Evolutionary conservation across 1,140 invertebrate genomes (phyloP).

Genomic region (Aphaenogaster ashmeadi): DNA sequence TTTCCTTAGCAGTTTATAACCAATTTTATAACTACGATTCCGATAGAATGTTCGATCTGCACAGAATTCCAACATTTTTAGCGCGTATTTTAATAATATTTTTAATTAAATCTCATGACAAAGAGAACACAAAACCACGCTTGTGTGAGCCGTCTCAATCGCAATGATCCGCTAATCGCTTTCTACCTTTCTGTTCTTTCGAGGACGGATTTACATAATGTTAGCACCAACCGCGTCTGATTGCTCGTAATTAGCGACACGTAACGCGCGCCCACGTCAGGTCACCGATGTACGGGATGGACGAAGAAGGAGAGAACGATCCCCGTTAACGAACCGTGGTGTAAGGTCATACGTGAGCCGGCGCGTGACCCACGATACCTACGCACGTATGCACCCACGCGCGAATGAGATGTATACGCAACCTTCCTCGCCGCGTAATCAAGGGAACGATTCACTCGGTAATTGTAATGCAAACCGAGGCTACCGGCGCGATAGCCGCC

Average conservation of each 20-base stretch:
- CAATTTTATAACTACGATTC: background rate
- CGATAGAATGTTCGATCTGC: background rate
- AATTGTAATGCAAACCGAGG: slow-evolving; percentile 47
- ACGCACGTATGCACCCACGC: slow-evolving; percentile 68
- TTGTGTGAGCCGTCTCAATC: background rate
- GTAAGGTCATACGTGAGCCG: slow-evolving; percentile 57
- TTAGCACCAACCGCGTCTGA: slow-evolving; percentile 76
- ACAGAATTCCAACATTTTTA: background rate
- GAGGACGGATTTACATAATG: slow-evolving; percentile 83
- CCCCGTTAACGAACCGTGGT: slow-evolving; percentile 70
- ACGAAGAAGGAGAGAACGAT: slow-evolving; percentile 66
- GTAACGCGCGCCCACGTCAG: slow-evolving; percentile 84
- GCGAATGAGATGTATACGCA: slow-evolving; percentile 28
- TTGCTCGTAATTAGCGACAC: slow-evolving; percentile 86
- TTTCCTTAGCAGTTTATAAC: slow-evolving; percentile 1
- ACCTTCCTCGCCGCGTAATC: slow-evolving; percentile 55
- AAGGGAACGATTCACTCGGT: slow-evolving; percentile 63
- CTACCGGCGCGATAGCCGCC: slow-evolving; percentile 46
- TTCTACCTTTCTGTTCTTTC: slow-evolving; percentile 81
- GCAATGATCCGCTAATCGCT: slow-evolving; percentile 74
- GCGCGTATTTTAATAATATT: background rate
- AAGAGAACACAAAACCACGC: background rate
- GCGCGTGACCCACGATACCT: slow-evolving; percentile 62
- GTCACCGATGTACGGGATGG: slow-evolving; percentile 73
- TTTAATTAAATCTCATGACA: background rate